phyloP scores from a whole-genome alignment of 1,140 invertebrate genomes.

The Dryas iulia region DNA sequence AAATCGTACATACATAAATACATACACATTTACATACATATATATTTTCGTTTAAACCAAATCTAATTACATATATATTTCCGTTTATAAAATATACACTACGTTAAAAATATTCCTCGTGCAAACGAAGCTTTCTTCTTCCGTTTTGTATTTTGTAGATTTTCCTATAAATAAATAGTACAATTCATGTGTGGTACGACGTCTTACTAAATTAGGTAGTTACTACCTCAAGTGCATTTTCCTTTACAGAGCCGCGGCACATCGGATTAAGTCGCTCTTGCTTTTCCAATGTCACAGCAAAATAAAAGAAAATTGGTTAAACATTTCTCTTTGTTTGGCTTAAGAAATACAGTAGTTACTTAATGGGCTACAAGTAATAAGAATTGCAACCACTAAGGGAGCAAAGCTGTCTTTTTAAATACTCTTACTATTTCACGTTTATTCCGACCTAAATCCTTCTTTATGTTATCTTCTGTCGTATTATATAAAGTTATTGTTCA shows the following conservation, averaged over 20 bases:
- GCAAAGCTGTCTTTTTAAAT: not conserved
- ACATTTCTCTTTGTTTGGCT: slow-evolving; percentile 43
- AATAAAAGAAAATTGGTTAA: slow-evolving; percentile 57
- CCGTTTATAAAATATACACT: too few relatives aligned
- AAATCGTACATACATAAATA: too few relatives aligned
- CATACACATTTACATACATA: too few relatives aligned
- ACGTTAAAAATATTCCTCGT: too few relatives aligned
- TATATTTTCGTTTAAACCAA: too few relatives aligned
- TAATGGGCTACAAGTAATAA: slow-evolving; percentile 16
- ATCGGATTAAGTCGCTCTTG: slow-evolving; percentile 49
- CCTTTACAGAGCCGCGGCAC: slow-evolving; percentile 46
- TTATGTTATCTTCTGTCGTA: not conserved
- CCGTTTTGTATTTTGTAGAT: not conserved
- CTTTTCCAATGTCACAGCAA: slow-evolving; percentile 42
- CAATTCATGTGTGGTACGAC: slow-evolving; percentile 16
- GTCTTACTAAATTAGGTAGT: slow-evolving; percentile 42
- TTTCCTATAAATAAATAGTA: not conserved
- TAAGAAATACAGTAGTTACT: slow-evolving; percentile 28
- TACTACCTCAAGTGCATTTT: slow-evolving; percentile 49
- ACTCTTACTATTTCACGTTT: not conserved
- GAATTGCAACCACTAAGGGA: not conserved
- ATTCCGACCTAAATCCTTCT: not conserved
- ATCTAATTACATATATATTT: too few relatives aligned
- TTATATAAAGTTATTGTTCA: not conserved
- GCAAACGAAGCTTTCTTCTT: too few relatives aligned